phyloP scores from a whole-genome alignment of 2,888 invertebrate species.

The Formica aserva region DNA sequence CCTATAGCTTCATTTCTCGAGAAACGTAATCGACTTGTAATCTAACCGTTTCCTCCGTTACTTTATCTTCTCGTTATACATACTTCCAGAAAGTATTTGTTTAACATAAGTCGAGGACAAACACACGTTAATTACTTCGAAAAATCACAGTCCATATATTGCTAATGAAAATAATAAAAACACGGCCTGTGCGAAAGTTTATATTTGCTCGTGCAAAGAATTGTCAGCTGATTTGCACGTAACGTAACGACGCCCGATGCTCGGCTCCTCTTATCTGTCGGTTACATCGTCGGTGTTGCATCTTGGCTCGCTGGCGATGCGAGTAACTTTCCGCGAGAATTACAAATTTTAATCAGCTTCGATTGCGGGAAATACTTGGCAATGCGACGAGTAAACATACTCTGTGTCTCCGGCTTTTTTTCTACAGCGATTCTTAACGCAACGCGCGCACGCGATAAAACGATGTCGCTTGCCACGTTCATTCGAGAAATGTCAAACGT shows the following conservation, averaged over 20 bases:
- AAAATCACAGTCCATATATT: neutral
- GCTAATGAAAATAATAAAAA: slow-evolving; percentile 19
- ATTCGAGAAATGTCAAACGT: slow-evolving; percentile 42
- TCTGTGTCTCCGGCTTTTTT: neutral
- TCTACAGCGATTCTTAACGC: neutral
- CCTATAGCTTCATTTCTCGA: neutral
- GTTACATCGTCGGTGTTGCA: slow-evolving; percentile 35
- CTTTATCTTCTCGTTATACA: neutral
- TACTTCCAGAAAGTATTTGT: neutral
- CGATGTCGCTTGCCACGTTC: slow-evolving; percentile 26
- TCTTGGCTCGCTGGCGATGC: neutral
- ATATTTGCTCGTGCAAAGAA: slow-evolving; percentile 12
- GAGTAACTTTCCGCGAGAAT: slow-evolving; percentile 37
- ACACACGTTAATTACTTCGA: neutral
- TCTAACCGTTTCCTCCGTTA: neutral
- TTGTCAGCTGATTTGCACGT: slow-evolving; percentile 22
- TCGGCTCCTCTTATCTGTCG: slow-evolving; percentile 18
- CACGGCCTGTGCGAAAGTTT: neutral
- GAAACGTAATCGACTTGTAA: neutral
- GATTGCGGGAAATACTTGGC: slow-evolving; percentile 17
- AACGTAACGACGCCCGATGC: neutral
- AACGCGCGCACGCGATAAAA: slow-evolving; percentile 17
- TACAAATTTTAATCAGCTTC: slow-evolving; percentile 40
- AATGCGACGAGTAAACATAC: neutral
- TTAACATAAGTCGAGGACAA: neutral